Evolutionary conservation across 1,140 invertebrate species (phyloP).

Genomic region (Dolichoris vasculosae): DNA sequence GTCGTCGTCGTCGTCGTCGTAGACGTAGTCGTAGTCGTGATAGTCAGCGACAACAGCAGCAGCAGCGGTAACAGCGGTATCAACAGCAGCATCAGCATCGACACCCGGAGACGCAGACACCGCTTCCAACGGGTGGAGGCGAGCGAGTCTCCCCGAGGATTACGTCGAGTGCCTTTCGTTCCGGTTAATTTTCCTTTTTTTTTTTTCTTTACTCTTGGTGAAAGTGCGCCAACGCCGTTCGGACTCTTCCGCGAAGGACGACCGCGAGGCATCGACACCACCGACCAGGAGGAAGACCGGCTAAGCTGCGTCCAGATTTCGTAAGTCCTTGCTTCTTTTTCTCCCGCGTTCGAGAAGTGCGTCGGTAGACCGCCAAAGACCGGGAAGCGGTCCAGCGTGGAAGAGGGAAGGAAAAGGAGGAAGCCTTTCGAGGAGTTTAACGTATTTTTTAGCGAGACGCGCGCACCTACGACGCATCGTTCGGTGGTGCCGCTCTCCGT

Average conservation of each 20-base stretch:
- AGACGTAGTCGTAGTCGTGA: too few species aligned
- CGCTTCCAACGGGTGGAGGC: neutral
- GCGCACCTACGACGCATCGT: neutral
- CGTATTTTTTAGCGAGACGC: slow-evolving; percentile 36
- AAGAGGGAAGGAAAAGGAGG: too few species aligned
- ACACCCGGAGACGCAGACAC: too few species aligned
- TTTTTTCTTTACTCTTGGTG: neutral
- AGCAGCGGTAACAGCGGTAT: neutral
- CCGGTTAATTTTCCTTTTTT: neutral
- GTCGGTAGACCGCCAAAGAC: neutral
- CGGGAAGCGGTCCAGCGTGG: too few species aligned
- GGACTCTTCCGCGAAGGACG: neutral
- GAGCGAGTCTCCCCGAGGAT: neutral
- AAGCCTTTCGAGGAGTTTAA: slow-evolving; percentile 32
- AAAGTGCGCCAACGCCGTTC: neutral
- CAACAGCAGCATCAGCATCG: too few species aligned
- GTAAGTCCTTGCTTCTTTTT: neutral
- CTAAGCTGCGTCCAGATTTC: neutral
- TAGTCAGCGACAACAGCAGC: neutral
- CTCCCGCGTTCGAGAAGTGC: too few species aligned
- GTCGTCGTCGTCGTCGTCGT: too few species aligned
- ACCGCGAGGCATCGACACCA: neutral
- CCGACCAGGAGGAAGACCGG: too few species aligned
- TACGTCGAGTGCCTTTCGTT: neutral
- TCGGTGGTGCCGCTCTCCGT: neutral